Percentiles rank a stretch among this genome's conserved stretches.
phyloP scores from a whole-genome alignment of 2,113 vertebrate species.

The Eptatretus burgeri region DNA sequence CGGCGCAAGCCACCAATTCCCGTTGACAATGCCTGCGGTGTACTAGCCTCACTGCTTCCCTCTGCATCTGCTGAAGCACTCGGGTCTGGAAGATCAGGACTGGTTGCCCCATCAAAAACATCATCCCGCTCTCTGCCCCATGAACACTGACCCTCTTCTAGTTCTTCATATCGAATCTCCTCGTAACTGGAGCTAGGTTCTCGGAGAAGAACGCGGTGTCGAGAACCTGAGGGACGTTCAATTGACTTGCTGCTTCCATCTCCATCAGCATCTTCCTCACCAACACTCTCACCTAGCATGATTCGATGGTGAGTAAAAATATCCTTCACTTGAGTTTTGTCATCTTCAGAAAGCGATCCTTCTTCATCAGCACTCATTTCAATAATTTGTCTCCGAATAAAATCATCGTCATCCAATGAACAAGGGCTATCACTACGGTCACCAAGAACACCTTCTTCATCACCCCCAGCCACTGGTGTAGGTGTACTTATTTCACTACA shows the following conservation, averaged over 20 bases:
- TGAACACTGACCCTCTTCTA: constrained; percentile 22
- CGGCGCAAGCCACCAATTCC: constrained; percentile 28
- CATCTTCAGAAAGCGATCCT: constrained; percentile 43
- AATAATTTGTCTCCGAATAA: constrained; percentile 56
- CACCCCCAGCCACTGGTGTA: too few species aligned
- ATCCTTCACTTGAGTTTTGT: constrained; percentile 15
- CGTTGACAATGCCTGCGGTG: constrained; percentile 21
- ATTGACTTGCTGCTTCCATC: too few species aligned
- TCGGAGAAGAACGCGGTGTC: constrained; percentile 17
- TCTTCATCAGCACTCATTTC: constrained; percentile 58
- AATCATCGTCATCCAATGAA: constrained; percentile 67
- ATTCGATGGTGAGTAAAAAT: neutral
- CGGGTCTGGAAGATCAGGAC: constrained; percentile 14
- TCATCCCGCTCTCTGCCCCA: constrained; percentile 30
- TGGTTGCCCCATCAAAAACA: constrained; percentile 18
- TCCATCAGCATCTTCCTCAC: too few species aligned
- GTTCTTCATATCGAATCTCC: constrained; percentile 4
- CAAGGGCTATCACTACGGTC: constrained; percentile 45
- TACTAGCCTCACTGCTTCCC: constrained; percentile 34
- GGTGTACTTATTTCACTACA: constrained; percentile 13
- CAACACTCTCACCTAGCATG: too few species aligned
- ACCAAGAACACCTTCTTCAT: constrained; percentile 11
- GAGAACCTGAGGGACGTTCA: too few species aligned
- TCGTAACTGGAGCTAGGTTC: constrained; percentile 32
- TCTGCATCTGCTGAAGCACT: constrained; percentile 20